These are phyloP conservation scores for Strix aluco DNA, from an alignment of 2,113 vertebrate species.

Conservation along the genomic window DNA sequence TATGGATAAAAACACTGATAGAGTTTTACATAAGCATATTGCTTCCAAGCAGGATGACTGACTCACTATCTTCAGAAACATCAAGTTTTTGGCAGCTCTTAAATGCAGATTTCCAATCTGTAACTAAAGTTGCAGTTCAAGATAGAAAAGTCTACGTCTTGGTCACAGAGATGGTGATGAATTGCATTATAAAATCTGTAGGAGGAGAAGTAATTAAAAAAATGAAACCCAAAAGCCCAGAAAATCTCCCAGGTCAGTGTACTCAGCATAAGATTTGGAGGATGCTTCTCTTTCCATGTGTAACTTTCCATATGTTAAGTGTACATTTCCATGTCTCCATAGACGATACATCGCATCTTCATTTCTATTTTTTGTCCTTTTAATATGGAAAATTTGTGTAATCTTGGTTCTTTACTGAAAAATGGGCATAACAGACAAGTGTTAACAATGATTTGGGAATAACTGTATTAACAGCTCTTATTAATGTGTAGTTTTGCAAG, in stretches of 20 bases:
- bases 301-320: background rate
- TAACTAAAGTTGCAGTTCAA: background rate
- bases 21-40: background rate
- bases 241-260: accelerated
- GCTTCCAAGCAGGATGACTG: background rate
- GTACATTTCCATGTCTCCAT: background rate
- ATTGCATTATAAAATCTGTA: background rate
- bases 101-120: background rate
- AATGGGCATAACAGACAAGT: background rate
- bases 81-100: background rate
- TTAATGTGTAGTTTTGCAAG: background rate
- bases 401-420: background rate
- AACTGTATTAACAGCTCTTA: background rate
- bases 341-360: background rate
- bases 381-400: background rate
- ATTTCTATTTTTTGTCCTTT: background rate
- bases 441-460: background rate
- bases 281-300: background rate
- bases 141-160: background rate
- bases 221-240: background rate
- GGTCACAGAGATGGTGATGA: background rate
- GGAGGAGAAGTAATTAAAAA: background rate
- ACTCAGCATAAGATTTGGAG: background rate
- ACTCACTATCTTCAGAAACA: background rate
- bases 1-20: background rate